phyloP scores from a whole-genome alignment of 2,797 vertebrate genomes.

The Labeo calbasu region DNA sequence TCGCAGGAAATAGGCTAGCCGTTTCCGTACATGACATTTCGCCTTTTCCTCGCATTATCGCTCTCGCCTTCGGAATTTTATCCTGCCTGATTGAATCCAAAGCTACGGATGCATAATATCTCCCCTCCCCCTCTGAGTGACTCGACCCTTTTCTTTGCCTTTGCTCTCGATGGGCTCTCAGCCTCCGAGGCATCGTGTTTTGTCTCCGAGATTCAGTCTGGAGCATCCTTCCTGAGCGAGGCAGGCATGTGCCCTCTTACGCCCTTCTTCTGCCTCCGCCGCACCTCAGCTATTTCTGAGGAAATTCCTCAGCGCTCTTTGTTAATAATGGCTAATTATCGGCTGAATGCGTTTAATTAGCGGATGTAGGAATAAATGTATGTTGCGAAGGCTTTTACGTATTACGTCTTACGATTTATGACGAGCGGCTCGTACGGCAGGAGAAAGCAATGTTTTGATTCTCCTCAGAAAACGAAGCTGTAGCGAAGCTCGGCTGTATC shows the following conservation, averaged over 20 bases:
- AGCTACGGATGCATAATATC: constrained; percentile 77
- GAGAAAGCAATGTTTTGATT: constrained; percentile 62
- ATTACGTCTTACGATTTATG: constrained; percentile 21
- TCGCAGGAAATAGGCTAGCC: not conserved
- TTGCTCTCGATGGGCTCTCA: constrained; percentile 75
- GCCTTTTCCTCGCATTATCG: constrained; percentile 65
- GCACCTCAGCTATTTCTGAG: constrained; percentile 64
- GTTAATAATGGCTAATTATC: constrained; percentile 41
- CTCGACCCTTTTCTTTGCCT: constrained; percentile 79
- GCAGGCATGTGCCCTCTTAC: constrained; percentile 62
- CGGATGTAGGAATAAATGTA: constrained; percentile 54
- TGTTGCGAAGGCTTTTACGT: constrained; percentile 28
- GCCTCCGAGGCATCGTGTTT: constrained; percentile 82
- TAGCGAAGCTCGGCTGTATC: constrained; percentile 66
- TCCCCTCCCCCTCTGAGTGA: constrained; percentile 71
- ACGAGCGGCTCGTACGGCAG: constrained; percentile 70
- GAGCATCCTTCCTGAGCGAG: constrained; percentile 73
- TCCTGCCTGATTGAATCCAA: constrained; percentile 76
- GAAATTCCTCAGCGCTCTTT: constrained; percentile 60
- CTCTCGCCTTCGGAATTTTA: constrained; percentile 64
- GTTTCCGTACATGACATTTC: constrained; percentile 58
- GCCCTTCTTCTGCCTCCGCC: constrained; percentile 64
- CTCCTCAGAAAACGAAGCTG: constrained; percentile 46
- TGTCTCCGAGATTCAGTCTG: constrained; percentile 77
- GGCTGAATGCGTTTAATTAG: constrained; percentile 19